Evolutionary conservation across 2,113 vertebrate species (phyloP), one percentile per base, ranked within the genome.

Genomic region (Macaca mulatta): DNA sequence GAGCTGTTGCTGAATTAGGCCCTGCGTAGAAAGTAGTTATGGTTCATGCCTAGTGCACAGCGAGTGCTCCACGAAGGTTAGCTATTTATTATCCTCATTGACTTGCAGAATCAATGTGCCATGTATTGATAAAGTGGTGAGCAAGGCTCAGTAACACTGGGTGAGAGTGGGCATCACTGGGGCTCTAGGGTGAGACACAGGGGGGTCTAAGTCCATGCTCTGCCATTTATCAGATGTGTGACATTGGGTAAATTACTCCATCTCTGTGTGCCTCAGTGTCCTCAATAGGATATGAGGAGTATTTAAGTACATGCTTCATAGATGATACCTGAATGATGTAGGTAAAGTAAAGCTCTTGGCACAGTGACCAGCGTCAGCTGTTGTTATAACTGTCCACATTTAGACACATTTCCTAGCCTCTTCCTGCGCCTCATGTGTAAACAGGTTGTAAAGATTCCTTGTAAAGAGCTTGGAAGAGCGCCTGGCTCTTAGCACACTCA

Each of bases 41-140:
- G n/a, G 27, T 38, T 38, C 11, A 23, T 0, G 4, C 35, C 22
- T 3, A 0, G 16, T 32, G n/a, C 32, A 75, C 1, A 78, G 50
- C 8, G 23, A 64, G 4, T 57, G 30, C 35, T 95, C 50, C 6
- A 5, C 22, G 48, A 57, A 23, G 57, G 1, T 27, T 23, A 57
- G 75, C 9, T 74, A 14, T 45, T 38, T 23, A 8, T 40, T 70
- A 32, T 45, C 61, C 8, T 84, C 27, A 30, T 2, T 38, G 9
- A 6, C n/a, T 89, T 16, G 1, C 40, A 30, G 64, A 43, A 35
- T 40, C 40, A 38, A 12, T 20, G 22, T 61, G n/a, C 30, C 59
- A 72, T 18, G 84, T 69, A 43, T n/a, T 45, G 87, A 78, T 25
- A 45, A 50, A 50, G 12, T 70, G 59, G 18, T 23, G 64, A 88